These are phyloP conservation scores for Dynastes maya DNA, from an alignment of 2,888 invertebrate species.

Conservation along the genomic window DNA sequence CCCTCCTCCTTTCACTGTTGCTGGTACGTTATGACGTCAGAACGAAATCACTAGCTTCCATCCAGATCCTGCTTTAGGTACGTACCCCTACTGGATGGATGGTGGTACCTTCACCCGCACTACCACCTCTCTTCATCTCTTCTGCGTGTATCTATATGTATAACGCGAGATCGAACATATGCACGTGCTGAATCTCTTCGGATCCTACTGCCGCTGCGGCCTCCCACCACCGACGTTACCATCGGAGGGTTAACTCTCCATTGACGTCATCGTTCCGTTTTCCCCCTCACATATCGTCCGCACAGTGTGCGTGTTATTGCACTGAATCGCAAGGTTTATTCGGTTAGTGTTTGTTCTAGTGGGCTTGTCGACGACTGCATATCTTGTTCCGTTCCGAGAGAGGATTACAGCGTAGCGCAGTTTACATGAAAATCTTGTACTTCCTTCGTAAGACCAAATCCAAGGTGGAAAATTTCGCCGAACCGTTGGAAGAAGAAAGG, in stretches of 20 bases:
- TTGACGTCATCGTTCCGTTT: conserved; percentile 50
- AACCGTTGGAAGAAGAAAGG: conserved; percentile 43
- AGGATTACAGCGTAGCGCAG: background rate
- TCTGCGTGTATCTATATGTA: background rate
- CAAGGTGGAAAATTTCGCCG: conserved; percentile 46
- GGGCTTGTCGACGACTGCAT: conserved; percentile 7
- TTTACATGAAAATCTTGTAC: conserved; percentile 45
- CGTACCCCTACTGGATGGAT: conserved; percentile 11
- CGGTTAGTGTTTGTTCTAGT: conserved; percentile 34
- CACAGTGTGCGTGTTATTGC: conserved; percentile 42
- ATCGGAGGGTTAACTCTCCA: conserved; percentile 36
- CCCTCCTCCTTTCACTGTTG: conserved; percentile 43
- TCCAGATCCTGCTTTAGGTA: conserved; percentile 11
- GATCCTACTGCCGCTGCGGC: conserved; percentile 6
- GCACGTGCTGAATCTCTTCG: conserved; percentile 33
- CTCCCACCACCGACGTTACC: conserved; percentile 42
- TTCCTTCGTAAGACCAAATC: conserved; percentile 37
- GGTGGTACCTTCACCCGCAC: conserved; percentile 1
- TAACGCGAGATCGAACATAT: conserved; percentile 30
- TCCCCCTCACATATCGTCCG: conserved; percentile 6
- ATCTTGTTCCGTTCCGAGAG: conserved; percentile 28
- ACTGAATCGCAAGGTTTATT: conserved; percentile 26
- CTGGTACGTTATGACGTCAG: conserved; percentile 54
- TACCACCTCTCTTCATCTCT: background rate
- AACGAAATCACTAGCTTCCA: conserved; percentile 50